A percentile compares a stretch with the other conserved stretches of the same genome.
Conservation (phyloP, 2,797 vertebrate genomes). For the Poliocrania exsul region DNA sequence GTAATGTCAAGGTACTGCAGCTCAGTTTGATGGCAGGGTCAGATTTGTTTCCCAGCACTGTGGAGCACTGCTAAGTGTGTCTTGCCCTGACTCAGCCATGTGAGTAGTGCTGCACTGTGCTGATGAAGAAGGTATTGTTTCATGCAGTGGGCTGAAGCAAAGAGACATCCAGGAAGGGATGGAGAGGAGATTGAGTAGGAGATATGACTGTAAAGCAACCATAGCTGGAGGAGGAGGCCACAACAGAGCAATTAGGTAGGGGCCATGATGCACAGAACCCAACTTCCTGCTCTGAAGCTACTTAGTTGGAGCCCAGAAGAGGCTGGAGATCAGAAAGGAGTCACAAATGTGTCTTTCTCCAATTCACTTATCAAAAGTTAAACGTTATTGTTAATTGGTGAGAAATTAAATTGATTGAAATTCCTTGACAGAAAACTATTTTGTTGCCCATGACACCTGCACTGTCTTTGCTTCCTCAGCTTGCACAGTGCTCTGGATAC, state of each 20-base stretch:
- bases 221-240: not conserved
- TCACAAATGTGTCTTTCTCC: not conserved
- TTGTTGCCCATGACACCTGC: not conserved
- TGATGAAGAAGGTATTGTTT: not conserved
- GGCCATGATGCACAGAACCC: not conserved
- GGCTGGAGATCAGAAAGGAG: not conserved
- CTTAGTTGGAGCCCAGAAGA: not conserved
- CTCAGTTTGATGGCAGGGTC: not conserved
- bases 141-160: not conserved
- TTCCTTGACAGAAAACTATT: not conserved
- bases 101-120: not conserved
- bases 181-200: not conserved
- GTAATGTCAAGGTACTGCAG: not conserved
- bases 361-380: not conserved
- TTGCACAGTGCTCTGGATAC: not conserved
- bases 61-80: not conserved
- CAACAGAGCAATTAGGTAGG: rapidly evolving
- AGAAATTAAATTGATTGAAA: not conserved
- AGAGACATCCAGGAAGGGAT: not conserved
- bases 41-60: not conserved
- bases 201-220: not conserved
- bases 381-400: not conserved
- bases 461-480: not conserved
- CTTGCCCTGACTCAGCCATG: rapidly evolving
- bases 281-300: not conserved